Base-by-base conservation (phyloP, 2,113 vertebrate species). In the Pandion haliaetus region DNA sequence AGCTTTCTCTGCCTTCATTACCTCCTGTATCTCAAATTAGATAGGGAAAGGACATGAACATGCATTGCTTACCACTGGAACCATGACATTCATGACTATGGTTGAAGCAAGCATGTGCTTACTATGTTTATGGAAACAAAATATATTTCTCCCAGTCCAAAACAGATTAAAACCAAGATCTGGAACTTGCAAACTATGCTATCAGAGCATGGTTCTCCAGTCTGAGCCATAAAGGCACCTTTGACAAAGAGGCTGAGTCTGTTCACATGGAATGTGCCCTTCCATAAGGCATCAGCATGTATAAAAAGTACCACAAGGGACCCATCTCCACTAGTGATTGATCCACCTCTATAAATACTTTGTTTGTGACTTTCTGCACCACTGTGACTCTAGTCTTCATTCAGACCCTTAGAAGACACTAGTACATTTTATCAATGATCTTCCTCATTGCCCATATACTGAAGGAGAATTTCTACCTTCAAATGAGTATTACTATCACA, bases 41-140 rank as follows among this genome's bases (percentile, higher is more conserved):
- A 77, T 0, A 24, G 14, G 3, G 10, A 47, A 86, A 67, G 10
- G 11, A 61, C 0, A 0, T n/a, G 28, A 74, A 47, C 17, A 28
- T 23, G 15, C 24, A 54, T 15, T 71, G 23, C 26, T 63, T 59
- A 52, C 58, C 32, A 76, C 15, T 47, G 23, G 23, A 92, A 45
- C 12, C 7, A 25, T 12, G 9, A 79, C 8, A 6, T 50, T 69
- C 13, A 17, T 14, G 32, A 44, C 18, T 36, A 49, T 12, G 6
- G 21, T 4, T 36, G 32, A 38, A 44, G 20, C 7, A 83, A 69
- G 9, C 14, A 26, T 0, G 0, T 38, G 9, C 23, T 80, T 63
- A 63, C 9, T 55, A 34, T 14, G 7, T 28, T 76, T 38, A 38
- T 24, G 6, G 49, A 72, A 80, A 88, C 5, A 80, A 88, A 86